Evolutionary conservation across 37 sponge, comb jelly and placozoan genomes (phyloP).

Genomic region (Lycopodina hypogea): DNA sequence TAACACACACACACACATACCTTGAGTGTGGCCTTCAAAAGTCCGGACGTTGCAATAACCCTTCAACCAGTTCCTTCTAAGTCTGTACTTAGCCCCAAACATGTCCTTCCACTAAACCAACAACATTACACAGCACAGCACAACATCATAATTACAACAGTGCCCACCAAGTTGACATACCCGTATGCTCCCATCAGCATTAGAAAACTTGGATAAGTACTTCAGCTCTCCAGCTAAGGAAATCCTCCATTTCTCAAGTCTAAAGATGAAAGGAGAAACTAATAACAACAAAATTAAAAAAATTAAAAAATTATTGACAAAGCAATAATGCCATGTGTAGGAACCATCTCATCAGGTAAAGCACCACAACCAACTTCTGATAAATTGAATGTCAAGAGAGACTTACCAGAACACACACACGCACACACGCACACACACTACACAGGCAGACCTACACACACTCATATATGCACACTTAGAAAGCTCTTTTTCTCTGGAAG

Average conservation of each 20-base stretch:
- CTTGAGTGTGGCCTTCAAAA: constrained; percentile 96
- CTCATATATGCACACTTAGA: too few relatives aligned
- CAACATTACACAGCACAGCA: not conserved
- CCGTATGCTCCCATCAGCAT: not conserved
- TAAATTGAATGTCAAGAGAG: too few relatives aligned
- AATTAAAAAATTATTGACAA: too few relatives aligned
- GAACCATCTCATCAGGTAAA: too few relatives aligned
- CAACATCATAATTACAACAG: not conserved
- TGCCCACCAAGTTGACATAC: not conserved
- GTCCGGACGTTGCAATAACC: constrained; percentile 91
- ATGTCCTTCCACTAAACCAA: constrained; percentile 79
- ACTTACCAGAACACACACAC: too few relatives aligned
- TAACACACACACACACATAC: constrained; percentile 26
- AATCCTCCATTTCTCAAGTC: constrained; percentile 9
- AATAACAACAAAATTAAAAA: not conserved
- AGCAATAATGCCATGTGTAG: too few relatives aligned
- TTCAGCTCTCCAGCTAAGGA: not conserved
- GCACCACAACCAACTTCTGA: too few relatives aligned
- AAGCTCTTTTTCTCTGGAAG: too few relatives aligned
- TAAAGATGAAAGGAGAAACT: not conserved
- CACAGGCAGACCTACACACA: too few relatives aligned
- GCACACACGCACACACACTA: too few relatives aligned
- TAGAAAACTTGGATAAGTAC: constrained; percentile 1
- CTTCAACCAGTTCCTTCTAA: constrained; percentile 91
- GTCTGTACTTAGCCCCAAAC: constrained; percentile 87